phyloP scores from a whole-genome alignment of 2,888 invertebrate species.

The Rhabditoides inermis region DNA sequence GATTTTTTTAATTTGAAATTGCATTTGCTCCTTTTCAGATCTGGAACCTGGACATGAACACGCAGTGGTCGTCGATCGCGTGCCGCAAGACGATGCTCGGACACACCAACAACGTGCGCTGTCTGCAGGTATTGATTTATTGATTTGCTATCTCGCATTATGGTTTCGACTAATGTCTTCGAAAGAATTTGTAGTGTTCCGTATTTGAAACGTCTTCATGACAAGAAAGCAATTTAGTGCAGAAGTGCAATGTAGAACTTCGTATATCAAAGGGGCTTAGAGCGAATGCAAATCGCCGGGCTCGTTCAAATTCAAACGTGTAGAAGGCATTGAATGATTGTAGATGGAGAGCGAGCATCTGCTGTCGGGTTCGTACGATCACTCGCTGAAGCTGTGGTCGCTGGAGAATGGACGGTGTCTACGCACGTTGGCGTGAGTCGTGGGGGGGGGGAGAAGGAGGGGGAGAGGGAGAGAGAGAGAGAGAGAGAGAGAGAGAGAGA shows the following conservation, averaged over 20 bases:
- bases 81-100: slow-evolving; percentile 59
- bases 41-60: slow-evolving; percentile 56
- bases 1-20: no score
- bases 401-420: slow-evolving; percentile 55
- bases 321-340: neutral
- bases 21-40: no score
- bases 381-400: slow-evolving; percentile 57
- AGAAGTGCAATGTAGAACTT: no score
- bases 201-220: neutral
- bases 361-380: slow-evolving; percentile 58
- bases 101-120: slow-evolving; percentile 57
- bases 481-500: no score
- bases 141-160: neutral
- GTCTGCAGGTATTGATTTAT: slow-evolving; percentile 54
- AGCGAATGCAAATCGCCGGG: no score
- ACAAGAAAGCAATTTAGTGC: neutral
- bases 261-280: no score
- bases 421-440: slow-evolving; percentile 53
- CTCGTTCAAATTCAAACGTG: no score
- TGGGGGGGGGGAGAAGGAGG: neutral
- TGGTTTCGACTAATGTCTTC: no score
- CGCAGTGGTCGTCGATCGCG: slow-evolving; percentile 57
- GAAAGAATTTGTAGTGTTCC: no score
- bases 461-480: no score
- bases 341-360: slow-evolving; percentile 54